These are phyloP conservation scores for Dichetophora obliterata DNA, from an alignment of 2,888 invertebrate genomes.

Conservation along the genomic window DNA sequence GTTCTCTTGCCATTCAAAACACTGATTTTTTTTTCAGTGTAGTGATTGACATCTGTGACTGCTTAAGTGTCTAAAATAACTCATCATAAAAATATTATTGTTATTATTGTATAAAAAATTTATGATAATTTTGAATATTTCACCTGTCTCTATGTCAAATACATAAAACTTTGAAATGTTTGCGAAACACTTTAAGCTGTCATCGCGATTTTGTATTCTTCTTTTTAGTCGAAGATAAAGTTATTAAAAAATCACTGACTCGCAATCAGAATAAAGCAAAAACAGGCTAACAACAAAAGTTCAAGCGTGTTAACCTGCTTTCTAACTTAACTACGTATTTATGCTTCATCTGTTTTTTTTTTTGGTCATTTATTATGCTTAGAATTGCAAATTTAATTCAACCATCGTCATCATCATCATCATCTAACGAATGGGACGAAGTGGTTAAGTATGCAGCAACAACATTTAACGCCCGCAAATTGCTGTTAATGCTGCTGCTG, in stretches of 20 bases:
- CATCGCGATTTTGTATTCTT: no score
- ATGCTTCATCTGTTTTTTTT: no score
- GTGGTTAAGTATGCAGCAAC: neutral
- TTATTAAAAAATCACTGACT: slow-evolving; percentile 15
- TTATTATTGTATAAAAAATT: no score
- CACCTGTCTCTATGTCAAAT: no score
- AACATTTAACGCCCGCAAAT: slow-evolving; percentile 29
- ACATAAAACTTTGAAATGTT: no score
- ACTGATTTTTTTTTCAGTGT: no score
- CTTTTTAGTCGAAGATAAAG: slow-evolving; percentile 5
- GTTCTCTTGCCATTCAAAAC: no score
- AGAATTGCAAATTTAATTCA: slow-evolving; percentile 32
- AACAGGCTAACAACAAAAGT: neutral
- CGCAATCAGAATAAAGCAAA: neutral
- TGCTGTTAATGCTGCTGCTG: slow-evolving; percentile 11
- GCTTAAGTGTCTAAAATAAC: no score
- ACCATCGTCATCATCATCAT: neutral
- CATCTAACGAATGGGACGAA: neutral
- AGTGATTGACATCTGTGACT: no score
- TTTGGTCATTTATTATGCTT: neutral
- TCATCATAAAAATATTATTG: no score
- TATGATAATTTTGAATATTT: no score
- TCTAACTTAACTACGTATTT: neutral
- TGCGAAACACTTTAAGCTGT: no score
- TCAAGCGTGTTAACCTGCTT: slow-evolving; percentile 5